Evolutionary conservation across 2,113 vertebrate species (phyloP), one percentile per base, ranked within the genome.

Genomic region (Falco punctatus): DNA sequence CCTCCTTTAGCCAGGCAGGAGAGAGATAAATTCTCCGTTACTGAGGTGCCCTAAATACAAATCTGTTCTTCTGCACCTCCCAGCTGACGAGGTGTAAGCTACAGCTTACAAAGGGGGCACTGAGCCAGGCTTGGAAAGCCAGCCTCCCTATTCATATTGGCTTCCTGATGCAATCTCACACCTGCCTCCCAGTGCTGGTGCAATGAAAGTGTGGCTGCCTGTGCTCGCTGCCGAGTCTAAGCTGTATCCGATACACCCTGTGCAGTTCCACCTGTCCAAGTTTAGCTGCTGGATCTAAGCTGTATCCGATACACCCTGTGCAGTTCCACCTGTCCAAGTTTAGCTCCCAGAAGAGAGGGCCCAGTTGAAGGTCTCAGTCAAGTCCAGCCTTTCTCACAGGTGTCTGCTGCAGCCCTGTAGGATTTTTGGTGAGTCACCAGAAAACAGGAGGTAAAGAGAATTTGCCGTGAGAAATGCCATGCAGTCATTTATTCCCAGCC

Each of bases 131-230:
- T 51, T 79, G 65, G 84, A 58, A 88, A 67, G 44, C 64, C 7
- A 28, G 42, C 44, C 89, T 94, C 65, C n/a, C 59, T 86, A 51
- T 70, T 78, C 44, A 2, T 38, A 11, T 5, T n/a, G 64, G n/a
- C 74, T 95, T 93, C 94, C 55, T 88, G 80, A 83, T 6, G 55
- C 75, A 81, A 40, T 86, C 81, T 59, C 88, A 38, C 78, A 78
- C 32, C 52, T 84, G 51, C 61, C 7, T 86, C 48, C 59, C 30
- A 13, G 69, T 5, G 52, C 89, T 81, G 74, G 48, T 89, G 73
- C 65, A 33, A 17, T 49, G 54, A 1, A 23, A 81, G 28, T 3
- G 46, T 30, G 75, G 33, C 55, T 74, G 74, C 55, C 48, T 79
- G 35, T 2, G 12, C 54, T 67, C 23, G 0, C n/a, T 54, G 65